Base-by-base conservation (phyloP, 2,797 vertebrate genomes). In the Brachyalestes nurse region DNA sequence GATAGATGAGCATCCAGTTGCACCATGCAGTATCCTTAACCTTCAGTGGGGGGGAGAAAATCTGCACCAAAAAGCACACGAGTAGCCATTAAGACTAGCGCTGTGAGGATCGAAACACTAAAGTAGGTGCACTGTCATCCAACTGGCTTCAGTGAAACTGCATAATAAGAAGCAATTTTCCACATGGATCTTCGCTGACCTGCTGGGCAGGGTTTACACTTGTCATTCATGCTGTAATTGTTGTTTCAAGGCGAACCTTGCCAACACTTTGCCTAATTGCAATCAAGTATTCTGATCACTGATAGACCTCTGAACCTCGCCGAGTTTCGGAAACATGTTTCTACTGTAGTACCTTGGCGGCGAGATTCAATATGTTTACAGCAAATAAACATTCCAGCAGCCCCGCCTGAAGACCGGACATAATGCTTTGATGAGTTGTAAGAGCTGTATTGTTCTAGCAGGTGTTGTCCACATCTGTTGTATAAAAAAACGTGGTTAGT, bases 1-100 rank as follows among this genome's bases (percentile, higher is more conserved):
- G 85, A 89, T 79, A 90, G 89, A 92, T 92, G 89, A 92, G 86
- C 83, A 87, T 87, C 83, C 66, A 82, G 88, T 89, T 87, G 77
- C 85, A 60, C 72, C 64, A 16, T 42, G 49, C 38, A 81, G 49
- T 66, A 71, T 57, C 38, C 42, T 79, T 83, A 78, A 82, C 65
- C 61, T 65, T 65, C 72, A 62, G 79, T 77, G 61, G 25, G 7
- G 38, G 57, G 4, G 9, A 8, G 21, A 57, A 78, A 42, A 23
- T 58, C 28, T 25, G 14, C 65, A 40, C 0, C 23, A 19, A 2
- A 0, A 73, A 53, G 25, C 49, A 51, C 17, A 16, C 13, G n/a
- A 34, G 4, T 21, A 53, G 25, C 4, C 49, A 53, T 76, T 76
- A 19, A 76, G 23, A 25, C 25, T 21, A 14, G 17, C 6, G 16